Base-by-base conservation (phyloP, 2,113 vertebrate genomes). In the Catharus fuscescens region DNA sequence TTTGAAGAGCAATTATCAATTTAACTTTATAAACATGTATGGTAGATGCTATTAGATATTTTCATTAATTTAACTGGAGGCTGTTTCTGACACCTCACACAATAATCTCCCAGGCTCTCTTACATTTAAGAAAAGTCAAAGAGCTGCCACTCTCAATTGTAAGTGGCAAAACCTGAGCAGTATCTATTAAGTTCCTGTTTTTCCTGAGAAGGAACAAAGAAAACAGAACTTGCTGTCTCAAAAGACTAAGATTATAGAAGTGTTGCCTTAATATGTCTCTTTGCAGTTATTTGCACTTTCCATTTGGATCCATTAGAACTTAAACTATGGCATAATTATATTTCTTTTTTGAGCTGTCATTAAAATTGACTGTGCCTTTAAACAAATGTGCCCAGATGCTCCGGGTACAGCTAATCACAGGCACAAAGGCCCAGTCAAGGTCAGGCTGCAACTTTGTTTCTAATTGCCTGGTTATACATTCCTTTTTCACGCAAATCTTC, bases 401-500 rank as follows among this genome's bases (percentile, higher is more conserved):
- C n/a, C 3, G 93, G 69, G 66, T 72, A 89, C 80, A 92, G 89
- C 89, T 97, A 96, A 95, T 96, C 89, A 85, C 78, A 92, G 70
- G 84, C 91, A 96, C 94, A 97, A 96, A 92, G 89, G 70, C 95
- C 45, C 89, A 94, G 84, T 92, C 95, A 96, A 97, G 93, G 94
- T 95, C 94, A 95, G 87, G 66, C 94, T 89, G 73, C 65, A 72
- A 95, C 94, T 93, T 93, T 72, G 77, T 76, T 86, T 87, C 93
- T 97, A 97, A 97, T 97, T 95, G 93, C 96, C 77, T 36, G 31
- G 93, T 91, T 95, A 82, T 54, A 95, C 94, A 95, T 97, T 97
- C 96, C 87, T 95, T 73, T 70, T 85, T 91, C 91, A 82, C 65
- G 7, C 80, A 96, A 95, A 97, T 94, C 95, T 97, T 92, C 81